Evolutionary conservation across 1,140 invertebrate genomes (phyloP).

Genomic region (Drosophila ironensis): DNA sequence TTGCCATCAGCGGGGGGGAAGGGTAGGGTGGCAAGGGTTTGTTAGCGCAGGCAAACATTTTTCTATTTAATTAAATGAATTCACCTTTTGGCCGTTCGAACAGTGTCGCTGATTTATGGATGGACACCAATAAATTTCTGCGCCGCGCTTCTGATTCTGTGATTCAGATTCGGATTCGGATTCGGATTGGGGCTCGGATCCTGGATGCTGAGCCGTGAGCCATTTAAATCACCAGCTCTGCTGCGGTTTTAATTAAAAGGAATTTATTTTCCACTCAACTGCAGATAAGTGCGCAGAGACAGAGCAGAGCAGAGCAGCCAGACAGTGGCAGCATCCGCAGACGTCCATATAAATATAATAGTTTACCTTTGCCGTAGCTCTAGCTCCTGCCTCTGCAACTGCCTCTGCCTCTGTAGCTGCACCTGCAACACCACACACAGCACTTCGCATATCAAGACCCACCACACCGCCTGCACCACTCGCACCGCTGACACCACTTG

Average conservation of each 20-base stretch:
- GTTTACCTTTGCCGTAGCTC: constrained; percentile 34
- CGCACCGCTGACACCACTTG: neutral
- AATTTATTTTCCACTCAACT: constrained; percentile 77
- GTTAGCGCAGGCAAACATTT: constrained; percentile 71
- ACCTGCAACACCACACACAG: neutral
- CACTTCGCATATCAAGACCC: neutral
- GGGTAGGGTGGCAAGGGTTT: constrained; percentile 60
- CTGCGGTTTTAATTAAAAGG: constrained; percentile 79
- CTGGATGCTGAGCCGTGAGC: constrained; percentile 42
- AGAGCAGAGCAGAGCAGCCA: no score
- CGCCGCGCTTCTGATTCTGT: constrained; percentile 28
- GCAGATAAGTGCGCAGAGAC: constrained; percentile 72
- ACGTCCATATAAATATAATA: constrained; percentile 41
- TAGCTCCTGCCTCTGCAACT: constrained; percentile 20
- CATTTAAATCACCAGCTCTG: constrained; percentile 76
- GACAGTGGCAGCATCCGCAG: constrained; percentile 26
- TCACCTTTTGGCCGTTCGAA: constrained; percentile 54
- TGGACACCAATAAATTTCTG: constrained; percentile 72
- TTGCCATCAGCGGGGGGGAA: no score
- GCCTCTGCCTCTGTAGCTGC: neutral
- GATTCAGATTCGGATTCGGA: constrained; percentile 12
- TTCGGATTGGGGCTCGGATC: constrained; percentile 5
- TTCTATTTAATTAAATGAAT: constrained; percentile 80
- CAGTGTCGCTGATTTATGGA: constrained; percentile 64
- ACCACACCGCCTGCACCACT: neutral